Conservation (phyloP, 2,797 vertebrate species). For the Smutsia gigantea region DNA sequence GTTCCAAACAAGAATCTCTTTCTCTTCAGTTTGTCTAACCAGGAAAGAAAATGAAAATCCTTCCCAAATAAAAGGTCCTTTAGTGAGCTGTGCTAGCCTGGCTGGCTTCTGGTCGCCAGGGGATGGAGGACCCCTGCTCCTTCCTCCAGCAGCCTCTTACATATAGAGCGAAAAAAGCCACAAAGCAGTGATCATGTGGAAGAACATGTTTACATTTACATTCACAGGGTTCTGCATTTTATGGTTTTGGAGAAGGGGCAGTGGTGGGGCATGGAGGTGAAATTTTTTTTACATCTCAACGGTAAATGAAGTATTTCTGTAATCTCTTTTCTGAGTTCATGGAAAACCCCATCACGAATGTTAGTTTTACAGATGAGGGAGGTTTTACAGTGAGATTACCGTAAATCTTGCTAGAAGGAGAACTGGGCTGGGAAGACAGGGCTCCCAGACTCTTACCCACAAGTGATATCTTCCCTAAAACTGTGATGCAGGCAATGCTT, state of each 20-base stretch:
- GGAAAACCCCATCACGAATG: constrained; percentile 70
- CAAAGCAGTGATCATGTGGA: constrained; percentile 36
- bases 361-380: constrained; percentile 55
- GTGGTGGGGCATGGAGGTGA: not conserved
- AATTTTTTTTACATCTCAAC: constrained; percentile 55
- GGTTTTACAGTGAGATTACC: constrained; percentile 44
- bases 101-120: not conserved
- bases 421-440: not conserved
- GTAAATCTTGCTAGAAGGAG: not conserved
- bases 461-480: not conserved
- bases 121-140: constrained; percentile 25
- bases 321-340: constrained; percentile 70
- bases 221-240: constrained; percentile 57
- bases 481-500: not conserved
- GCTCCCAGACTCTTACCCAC: not conserved
- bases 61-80: constrained; percentile 69
- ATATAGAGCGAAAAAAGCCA: not conserved
- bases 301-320: constrained; percentile 55
- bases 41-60: not conserved
- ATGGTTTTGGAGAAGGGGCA: not conserved
- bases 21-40: constrained; percentile 77
- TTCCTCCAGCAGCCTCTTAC: constrained; percentile 43
- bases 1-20: constrained; percentile 67
- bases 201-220: constrained; percentile 52
- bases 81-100: constrained; percentile 56